phyloP scores from a whole-genome alignment of 1,140 invertebrate species.

The Laodelphax striatellus region DNA sequence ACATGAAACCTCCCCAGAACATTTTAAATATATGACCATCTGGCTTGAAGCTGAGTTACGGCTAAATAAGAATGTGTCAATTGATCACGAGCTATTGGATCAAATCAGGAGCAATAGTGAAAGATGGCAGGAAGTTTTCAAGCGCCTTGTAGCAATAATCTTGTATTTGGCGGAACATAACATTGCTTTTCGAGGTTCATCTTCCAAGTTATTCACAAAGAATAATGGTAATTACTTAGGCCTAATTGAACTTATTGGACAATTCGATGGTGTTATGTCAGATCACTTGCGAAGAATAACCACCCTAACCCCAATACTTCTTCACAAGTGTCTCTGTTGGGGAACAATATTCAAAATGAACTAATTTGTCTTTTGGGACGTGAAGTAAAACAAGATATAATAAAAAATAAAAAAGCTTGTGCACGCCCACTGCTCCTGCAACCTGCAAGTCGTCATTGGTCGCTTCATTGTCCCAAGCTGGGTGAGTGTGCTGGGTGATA shows the following conservation, averaged over 20 bases:
- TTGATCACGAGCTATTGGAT: slow-evolving; percentile 7
- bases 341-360: slow-evolving; percentile 22
- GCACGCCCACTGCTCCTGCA: too few species aligned
- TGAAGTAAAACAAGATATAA: slow-evolving; percentile 20
- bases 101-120: slow-evolving; percentile 3
- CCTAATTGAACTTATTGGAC: slow-evolving; percentile 18
- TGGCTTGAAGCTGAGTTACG: slow-evolving; percentile 2
- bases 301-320: slow-evolving; percentile 7
- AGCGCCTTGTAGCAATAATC: slow-evolving; percentile 14
- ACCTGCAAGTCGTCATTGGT: too few species aligned
- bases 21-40: slow-evolving; percentile 11
- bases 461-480: too few species aligned
- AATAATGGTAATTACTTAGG: slow-evolving; percentile 21
- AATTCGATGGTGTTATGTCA: slow-evolving; percentile 20
- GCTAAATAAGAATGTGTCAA: slow-evolving; percentile 3
- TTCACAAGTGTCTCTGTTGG: slow-evolving; percentile 12
- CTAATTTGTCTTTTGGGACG: slow-evolving; percentile 19
- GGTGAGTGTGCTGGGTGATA: too few species aligned
- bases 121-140: slow-evolving; percentile 11
- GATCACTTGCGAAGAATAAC: slow-evolving; percentile 17
- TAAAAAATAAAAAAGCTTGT: too few species aligned
- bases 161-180: slow-evolving; percentile 18
- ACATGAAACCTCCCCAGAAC: slow-evolving; percentile 8
- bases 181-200: slow-evolving; percentile 18
- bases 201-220: slow-evolving; percentile 14